Percentiles rank a stretch among this genome's conserved stretches.
Evolutionary conservation across 2,797 vertebrate genomes (phyloP).

Genomic region (Megalops cyprinoides): DNA sequence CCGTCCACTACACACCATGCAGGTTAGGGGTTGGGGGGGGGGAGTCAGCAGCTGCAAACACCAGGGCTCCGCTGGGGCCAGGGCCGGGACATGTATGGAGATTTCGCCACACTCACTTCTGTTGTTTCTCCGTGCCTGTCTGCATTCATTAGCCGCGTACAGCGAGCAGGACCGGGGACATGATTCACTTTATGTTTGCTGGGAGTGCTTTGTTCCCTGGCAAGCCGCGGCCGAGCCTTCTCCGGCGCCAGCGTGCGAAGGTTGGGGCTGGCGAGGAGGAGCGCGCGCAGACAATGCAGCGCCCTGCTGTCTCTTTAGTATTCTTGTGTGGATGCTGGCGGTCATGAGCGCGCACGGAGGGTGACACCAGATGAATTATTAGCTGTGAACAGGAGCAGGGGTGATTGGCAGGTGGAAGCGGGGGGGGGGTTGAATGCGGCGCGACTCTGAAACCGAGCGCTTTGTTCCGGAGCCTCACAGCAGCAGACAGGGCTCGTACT

Average conservation of each 20-base stretch:
- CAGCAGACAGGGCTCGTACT: background rate
- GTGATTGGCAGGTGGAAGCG: slow-evolving; percentile 42
- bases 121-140: background rate
- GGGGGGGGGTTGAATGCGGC: slow-evolving; percentile 26
- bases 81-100: background rate
- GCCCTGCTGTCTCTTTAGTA: slow-evolving; percentile 30
- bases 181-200: background rate
- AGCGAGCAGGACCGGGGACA: background rate
- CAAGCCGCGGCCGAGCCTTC: background rate
- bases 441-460: background rate
- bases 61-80: background rate
- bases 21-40: slow-evolving; percentile 29
- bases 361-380: slow-evolving; percentile 39
- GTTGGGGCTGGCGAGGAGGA: background rate
- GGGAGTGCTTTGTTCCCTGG: background rate
- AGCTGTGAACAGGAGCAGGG: slow-evolving; percentile 9
- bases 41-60: background rate
- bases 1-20: background rate
- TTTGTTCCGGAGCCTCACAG: background rate
- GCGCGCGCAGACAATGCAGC: background rate
- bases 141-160: background rate
- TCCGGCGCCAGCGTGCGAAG: background rate
- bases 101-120: background rate
- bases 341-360: slow-evolving; percentile 17
- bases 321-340: slow-evolving; percentile 26